Conservation (phyloP, 2,888 invertebrate genomes). For the Adelphocoris suturalis region DNA sequence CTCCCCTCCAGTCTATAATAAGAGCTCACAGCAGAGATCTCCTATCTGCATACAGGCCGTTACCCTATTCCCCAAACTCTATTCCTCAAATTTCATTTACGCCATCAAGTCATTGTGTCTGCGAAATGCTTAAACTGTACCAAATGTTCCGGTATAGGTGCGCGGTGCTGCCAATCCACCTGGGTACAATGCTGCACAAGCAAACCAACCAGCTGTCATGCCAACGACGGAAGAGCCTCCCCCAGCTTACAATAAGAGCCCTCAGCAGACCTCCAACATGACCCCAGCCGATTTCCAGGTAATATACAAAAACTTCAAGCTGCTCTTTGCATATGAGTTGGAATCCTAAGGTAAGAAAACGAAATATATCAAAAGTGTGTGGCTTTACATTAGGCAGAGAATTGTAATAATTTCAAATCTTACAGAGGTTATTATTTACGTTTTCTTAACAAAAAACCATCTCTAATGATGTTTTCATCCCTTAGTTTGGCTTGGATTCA, state of each 20-base stretch:
- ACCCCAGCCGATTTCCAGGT: slow-evolving; percentile 88
- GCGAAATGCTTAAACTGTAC: background rate
- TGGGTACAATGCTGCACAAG: slow-evolving; percentile 77
- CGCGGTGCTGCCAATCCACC: slow-evolving; percentile 81
- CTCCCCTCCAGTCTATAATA: slow-evolving; percentile 82
- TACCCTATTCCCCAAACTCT: too few species aligned
- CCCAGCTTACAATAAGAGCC: slow-evolving; percentile 83
- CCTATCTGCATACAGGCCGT: too few species aligned
- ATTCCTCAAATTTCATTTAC: too few species aligned
- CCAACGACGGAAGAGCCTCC: slow-evolving; percentile 85
- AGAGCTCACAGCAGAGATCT: slow-evolving; percentile 82
- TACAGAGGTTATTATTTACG: too few species aligned
- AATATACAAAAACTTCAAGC: background rate
- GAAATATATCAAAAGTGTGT: too few species aligned
- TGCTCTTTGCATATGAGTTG: too few species aligned
- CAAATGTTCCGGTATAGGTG: slow-evolving; percentile 75
- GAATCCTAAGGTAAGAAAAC: too few species aligned
- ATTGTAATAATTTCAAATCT: too few species aligned
- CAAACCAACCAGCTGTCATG: slow-evolving; percentile 88
- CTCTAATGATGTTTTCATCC: background rate
- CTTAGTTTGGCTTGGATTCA: slow-evolving; percentile 29
- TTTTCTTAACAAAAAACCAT: too few species aligned
- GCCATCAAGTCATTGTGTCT: too few species aligned
- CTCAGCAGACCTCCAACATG: slow-evolving; percentile 82
- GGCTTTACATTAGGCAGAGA: too few species aligned